A percentile compares a stretch with the other conserved stretches of the same genome.
Evolutionary conservation across 2,797 vertebrate species (phyloP).

Genomic region (Clarias platycephalus): DNA sequence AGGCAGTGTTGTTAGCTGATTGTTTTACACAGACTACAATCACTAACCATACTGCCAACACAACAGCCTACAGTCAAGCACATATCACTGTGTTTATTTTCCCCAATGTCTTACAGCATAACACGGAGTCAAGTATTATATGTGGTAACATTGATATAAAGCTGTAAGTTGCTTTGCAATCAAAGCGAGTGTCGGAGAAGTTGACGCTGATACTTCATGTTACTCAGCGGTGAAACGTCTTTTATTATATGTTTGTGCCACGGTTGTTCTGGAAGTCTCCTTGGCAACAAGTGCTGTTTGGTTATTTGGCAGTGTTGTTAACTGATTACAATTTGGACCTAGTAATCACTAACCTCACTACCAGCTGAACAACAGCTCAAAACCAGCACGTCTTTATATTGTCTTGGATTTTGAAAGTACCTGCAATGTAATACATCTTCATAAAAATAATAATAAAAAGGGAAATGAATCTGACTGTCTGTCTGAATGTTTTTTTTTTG

Average conservation of each 20-base stretch:
- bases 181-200: background rate
- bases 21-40: slow-evolving; percentile 76
- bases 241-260: background rate
- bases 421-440: background rate
- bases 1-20: slow-evolving; percentile 96
- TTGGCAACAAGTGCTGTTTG: slow-evolving; percentile 63
- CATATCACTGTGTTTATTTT: background rate
- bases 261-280: background rate
- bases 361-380: slow-evolving; percentile 58
- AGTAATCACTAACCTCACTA: slow-evolving; percentile 87
- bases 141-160: background rate
- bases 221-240: background rate
- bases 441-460: slow-evolving; percentile 1
- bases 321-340: slow-evolving; percentile 79
- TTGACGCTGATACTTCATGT: background rate
- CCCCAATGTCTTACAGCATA: background rate
- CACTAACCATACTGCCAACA: slow-evolving; percentile 88
- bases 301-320: slow-evolving; percentile 90
- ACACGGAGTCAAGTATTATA: background rate
- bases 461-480: background rate
- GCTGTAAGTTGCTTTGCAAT: background rate
- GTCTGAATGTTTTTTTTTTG: background rate
- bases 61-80: slow-evolving; percentile 61
- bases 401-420: background rate
- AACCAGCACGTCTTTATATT: background rate